Evolutionary conservation across 2,797 vertebrate species (phyloP).

Genomic region (Cryptoprocta ferox): DNA sequence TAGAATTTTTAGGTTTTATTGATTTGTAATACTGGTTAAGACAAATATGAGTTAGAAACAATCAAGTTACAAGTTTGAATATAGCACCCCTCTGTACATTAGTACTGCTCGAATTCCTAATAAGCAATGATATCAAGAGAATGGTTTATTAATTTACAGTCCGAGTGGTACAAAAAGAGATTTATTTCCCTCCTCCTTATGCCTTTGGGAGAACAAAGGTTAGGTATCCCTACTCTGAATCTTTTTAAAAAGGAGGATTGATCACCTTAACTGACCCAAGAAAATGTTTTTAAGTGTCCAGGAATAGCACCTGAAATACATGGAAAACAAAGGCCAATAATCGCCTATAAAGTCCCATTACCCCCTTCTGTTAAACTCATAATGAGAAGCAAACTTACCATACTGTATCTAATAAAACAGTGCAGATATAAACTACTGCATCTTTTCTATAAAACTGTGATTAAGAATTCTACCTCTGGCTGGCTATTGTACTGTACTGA

Average conservation of each 20-base stretch:
- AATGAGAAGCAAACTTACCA: constrained; percentile 18
- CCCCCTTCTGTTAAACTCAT: background rate
- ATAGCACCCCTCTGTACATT: background rate
- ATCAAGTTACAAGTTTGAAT: constrained; percentile 24
- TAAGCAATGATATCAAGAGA: constrained; percentile 49
- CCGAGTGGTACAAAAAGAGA: background rate
- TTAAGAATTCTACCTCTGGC: constrained; percentile 84
- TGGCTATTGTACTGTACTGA: constrained; percentile 62
- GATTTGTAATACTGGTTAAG: constrained; percentile 24
- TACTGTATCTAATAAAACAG: background rate
- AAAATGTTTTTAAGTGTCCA: background rate
- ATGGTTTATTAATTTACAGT: constrained; percentile 42
- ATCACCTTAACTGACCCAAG: constrained; percentile 11
- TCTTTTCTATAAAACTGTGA: constrained; percentile 80
- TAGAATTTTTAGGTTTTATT: constrained; percentile 23
- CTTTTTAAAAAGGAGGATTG: constrained; percentile 43
- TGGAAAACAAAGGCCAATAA: constrained; percentile 16
- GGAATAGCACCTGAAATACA: background rate
- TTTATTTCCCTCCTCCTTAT: background rate
- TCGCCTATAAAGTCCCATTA: background rate
- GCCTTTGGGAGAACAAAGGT: background rate
- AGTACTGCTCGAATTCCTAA: constrained; percentile 33
- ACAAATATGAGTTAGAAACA: constrained; percentile 54
- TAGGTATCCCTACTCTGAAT: constrained; percentile 18
- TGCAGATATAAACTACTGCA: constrained; percentile 68